phyloP scores from a whole-genome alignment of 1,140 invertebrate species.

The Microplitis demolitor region DNA sequence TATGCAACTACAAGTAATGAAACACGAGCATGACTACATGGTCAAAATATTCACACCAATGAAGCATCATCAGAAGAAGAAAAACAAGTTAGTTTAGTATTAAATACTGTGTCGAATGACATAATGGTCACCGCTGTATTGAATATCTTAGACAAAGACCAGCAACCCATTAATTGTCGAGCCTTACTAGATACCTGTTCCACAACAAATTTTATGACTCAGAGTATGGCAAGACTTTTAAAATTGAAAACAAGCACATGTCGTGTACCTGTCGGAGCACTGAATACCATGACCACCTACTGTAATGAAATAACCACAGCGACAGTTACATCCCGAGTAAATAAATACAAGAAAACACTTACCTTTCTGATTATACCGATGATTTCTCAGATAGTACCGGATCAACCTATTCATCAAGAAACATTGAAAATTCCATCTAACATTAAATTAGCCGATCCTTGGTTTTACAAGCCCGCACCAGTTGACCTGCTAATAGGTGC shows the following conservation, averaged over 20 bases:
- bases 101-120: neutral
- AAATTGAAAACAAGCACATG: neutral
- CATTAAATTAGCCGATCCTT: neutral
- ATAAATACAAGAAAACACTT: no score
- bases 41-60: neutral
- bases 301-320: neutral
- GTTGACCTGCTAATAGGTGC: neutral
- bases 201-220: conserved; percentile 17
- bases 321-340: no score
- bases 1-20: neutral
- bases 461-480: neutral
- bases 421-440: neutral
- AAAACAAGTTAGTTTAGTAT: neutral
- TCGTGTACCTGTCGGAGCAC: neutral
- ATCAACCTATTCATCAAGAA: no score
- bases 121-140: neutral
- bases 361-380: no score
- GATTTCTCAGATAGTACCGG: no score
- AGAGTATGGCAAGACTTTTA: neutral
- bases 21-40: neutral
- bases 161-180: neutral
- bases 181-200: conserved; percentile 12
- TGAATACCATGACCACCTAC: neutral
- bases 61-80: neutral
- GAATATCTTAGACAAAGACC: neutral